Base-by-base conservation (phyloP, 2,888 invertebrate genomes). In the Camponotus fellah region DNA sequence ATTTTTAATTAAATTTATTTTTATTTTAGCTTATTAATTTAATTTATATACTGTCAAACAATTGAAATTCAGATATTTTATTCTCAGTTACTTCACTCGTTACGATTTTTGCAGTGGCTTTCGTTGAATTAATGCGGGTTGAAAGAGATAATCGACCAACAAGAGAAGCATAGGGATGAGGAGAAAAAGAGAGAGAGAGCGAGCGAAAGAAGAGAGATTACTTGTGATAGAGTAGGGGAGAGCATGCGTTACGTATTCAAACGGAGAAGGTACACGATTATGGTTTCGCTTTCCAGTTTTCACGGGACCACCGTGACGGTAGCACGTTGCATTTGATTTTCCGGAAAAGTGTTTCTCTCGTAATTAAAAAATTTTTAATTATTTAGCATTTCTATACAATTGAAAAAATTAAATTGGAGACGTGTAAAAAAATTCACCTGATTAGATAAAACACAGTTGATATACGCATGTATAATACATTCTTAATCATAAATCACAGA, bases 251-350 rank as follows among this genome's bases (percentile, higher is more conserved):
- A 88, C 86, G 89, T 90, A 86, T 66, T 72, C 71, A 86, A 84
- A 89, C 77, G 85, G 66, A 85, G 89, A 86, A 85, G 87, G 89
- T 87, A 87, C 88, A 85, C 88, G 90, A 91, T 90, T 86, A 89
- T 87, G 88, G 88, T 88, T 89, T 90, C 87, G 90, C 92, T 93
- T 93, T 92, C 88, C 93, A 94, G 93, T 94, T 94, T 94, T 92
- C 91, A 90, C 89, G 90, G 88, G 87, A 82, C 88, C 85, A 89
- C 79, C 92, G 90, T 77, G 84, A 79, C 69, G 89, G 58, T 84
- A 86, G 75, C 34, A 71, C 26, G 46, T 60, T 32, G 17, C n/a
- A 46, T 14, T 9, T 8, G 17, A 49, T 49, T 68, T 68, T 49
- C 68, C n/a, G 2, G 49, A 65, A 66, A 58, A 34, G 9, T 71